Evolutionary conservation across 2,797 vertebrate species (phyloP), one percentile per base, ranked within the genome.

Genomic region (Eulemur mongoz): DNA sequence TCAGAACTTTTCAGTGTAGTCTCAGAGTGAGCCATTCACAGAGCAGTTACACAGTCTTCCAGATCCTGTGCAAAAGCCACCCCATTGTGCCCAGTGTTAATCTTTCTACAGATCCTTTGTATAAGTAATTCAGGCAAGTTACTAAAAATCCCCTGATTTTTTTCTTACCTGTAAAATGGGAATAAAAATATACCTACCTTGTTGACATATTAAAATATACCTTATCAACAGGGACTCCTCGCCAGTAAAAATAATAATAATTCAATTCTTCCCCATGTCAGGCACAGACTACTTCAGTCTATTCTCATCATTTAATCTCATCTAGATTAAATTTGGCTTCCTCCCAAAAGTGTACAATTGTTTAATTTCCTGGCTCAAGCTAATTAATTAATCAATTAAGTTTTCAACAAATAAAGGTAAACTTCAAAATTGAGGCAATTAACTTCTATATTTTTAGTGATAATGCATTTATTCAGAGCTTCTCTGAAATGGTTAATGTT

Each of bases 361-460:
- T 91, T 69, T 87, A 61, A 59, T 57, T 43, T 90, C 4, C 27
- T 78, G 40, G 35, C 1, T 86, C 23, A 82, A 35, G 65, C 23
- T 91, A 79, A 17, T 93, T 48, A 87, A 79, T 65, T 70, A 27
- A 81, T 50, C 75, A 40, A 20, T 38, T 61, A 78, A 4, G 1
- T 67, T 83, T 88, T 81, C 25, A 84, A 79, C 17, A 76, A 89
- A 84, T 35, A 76, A 80, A 57, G 18, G 2, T 69, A 84, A 92
- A 23, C 17, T 67, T 63, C 17, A 90, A 87, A 89, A 48, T 10
- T 59, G 40, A 93, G 32, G 6, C 32, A 89, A 57, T 93, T 57
- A 14, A 45, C 11, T 69, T 85, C 20, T 78, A 17, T 72, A 2
- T n/a, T 52, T 67, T 93, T n/a, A 52, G 27, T 90, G 54, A 45